Percentiles rank a stretch among this genome's conserved stretches.
Evolutionary conservation across 2,888 invertebrate genomes (phyloP).

Genomic region (Eupithecia centaureata): DNA sequence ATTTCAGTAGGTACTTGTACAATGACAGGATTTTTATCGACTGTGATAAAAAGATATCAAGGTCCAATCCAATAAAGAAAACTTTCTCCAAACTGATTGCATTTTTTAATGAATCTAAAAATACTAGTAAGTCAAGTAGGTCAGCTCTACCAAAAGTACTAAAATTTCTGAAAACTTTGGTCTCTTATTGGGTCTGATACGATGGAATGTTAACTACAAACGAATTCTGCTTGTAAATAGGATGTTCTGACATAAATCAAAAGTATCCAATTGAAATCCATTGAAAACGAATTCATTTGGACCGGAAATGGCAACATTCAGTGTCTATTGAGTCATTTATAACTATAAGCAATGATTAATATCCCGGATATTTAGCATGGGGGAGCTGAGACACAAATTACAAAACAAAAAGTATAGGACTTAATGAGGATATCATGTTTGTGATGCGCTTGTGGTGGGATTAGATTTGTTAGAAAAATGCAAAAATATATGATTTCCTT

Average conservation of each 20-base stretch:
- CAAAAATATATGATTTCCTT: neutral
- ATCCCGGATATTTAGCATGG: slow-evolving; percentile 74
- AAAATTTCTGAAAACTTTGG: neutral
- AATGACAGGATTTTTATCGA: neutral
- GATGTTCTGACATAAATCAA: slow-evolving; percentile 44
- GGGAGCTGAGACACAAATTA: slow-evolving; percentile 57
- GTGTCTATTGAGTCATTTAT: slow-evolving; percentile 76
- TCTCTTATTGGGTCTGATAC: neutral
- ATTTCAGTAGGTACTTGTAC: slow-evolving; percentile 17
- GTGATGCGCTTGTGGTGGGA: slow-evolving; percentile 15
- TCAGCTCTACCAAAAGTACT: too few relatives aligned
- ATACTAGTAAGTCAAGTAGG: neutral
- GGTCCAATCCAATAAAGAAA: neutral
- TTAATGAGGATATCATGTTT: slow-evolving; percentile 33
- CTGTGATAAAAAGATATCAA: slow-evolving; percentile 1
- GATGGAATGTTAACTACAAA: slow-evolving; percentile 16
- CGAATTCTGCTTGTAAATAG: slow-evolving; percentile 41
- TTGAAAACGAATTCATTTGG: slow-evolving; percentile 71
- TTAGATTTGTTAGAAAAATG: slow-evolving; percentile 4
- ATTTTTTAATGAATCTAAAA: slow-evolving; percentile 2
- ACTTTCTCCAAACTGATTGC: neutral
- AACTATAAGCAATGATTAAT: slow-evolving; percentile 78
- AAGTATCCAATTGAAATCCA: slow-evolving; percentile 60
- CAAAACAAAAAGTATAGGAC: slow-evolving; percentile 38
- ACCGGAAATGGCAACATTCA: slow-evolving; percentile 74